phyloP scores from a whole-genome alignment of 2,113 vertebrate species.

The Macquaria australasica region DNA sequence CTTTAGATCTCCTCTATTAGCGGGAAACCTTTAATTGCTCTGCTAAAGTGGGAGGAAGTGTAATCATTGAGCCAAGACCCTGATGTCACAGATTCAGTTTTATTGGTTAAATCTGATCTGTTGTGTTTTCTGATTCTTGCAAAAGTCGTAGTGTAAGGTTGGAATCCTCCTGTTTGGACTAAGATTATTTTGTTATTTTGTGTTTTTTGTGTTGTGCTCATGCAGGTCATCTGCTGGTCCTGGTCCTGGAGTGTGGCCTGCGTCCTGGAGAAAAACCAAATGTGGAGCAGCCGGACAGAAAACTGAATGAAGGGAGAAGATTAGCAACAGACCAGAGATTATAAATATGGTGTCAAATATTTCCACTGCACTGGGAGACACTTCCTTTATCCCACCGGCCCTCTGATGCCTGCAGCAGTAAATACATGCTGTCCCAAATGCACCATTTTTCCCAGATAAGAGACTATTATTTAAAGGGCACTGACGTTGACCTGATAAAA shows the following conservation, averaged over 20 bases:
- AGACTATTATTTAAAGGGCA: background rate
- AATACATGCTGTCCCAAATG: background rate
- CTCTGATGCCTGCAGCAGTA: background rate
- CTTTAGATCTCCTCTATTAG: background rate
- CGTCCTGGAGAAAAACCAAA: background rate
- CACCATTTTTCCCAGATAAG: background rate
- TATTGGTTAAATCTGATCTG: too few species aligned
- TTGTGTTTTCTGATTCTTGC: too few species aligned
- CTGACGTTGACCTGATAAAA: background rate
- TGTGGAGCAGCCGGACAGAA: background rate
- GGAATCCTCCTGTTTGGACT: too few species aligned
- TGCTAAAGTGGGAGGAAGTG: background rate
- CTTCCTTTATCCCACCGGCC: background rate
- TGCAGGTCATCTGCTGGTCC: background rate
- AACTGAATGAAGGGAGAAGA: background rate
- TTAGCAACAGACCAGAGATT: background rate
- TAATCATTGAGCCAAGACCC: background rate
- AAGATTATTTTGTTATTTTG: background rate
- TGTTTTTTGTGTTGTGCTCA: background rate
- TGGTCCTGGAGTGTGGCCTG: background rate
- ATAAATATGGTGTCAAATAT: background rate
- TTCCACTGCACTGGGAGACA: background rate
- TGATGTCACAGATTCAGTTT: background rate
- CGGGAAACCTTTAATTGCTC: background rate
- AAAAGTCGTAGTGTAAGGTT: background rate